Percentiles rank a stretch among this genome's conserved stretches.
Evolutionary conservation across 2,797 vertebrate species (phyloP).

Genomic region (Pseudocheirus occidentalis): DNA sequence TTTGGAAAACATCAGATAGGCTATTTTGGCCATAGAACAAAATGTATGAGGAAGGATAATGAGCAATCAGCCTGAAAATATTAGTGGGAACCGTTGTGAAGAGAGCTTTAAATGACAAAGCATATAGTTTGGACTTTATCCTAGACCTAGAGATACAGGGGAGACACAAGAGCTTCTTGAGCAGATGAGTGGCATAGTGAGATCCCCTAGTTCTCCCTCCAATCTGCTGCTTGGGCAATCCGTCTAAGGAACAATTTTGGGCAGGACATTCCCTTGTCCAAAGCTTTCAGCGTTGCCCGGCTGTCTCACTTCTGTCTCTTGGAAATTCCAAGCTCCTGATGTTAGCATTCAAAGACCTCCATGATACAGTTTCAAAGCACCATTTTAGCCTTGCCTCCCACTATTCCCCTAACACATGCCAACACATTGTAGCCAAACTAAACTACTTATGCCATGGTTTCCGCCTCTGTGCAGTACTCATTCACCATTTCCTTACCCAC

Average conservation of each 20-base stretch:
- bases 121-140: no score
- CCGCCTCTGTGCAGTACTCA: no score
- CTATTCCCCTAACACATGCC: not conserved
- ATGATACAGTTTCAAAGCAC: not conserved
- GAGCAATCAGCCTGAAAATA: no score
- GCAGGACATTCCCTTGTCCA: not conserved
- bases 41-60: no score
- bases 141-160: no score
- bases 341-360: not conserved
- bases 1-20: no score
- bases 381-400: not conserved
- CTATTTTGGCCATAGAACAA: no score
- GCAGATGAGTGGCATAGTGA: no score
- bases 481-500: not conserved
- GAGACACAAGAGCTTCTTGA: no score
- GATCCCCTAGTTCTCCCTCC: not conserved
- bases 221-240: not conserved
- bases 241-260: not conserved
- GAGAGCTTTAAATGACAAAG: no score
- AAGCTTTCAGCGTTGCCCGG: not conserved
- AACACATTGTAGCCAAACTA: not conserved
- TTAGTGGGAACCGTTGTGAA: no score
- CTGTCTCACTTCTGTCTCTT: not conserved
- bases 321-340: not conserved
- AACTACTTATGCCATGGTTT: no score